phyloP scores from a whole-genome alignment of 1,140 invertebrate species.

The Diorhabda elongata region DNA sequence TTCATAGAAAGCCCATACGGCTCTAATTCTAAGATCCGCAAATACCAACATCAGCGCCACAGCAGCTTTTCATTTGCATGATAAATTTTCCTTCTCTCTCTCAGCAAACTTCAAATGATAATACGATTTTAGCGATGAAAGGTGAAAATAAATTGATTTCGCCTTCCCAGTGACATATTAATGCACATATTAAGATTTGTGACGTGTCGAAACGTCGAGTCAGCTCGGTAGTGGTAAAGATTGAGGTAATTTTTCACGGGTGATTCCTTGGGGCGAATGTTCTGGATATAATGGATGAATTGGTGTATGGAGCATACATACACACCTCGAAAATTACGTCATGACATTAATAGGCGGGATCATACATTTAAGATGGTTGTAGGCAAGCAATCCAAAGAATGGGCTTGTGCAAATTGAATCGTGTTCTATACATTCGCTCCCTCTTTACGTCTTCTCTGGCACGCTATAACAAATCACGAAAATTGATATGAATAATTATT shows the following conservation, averaged over 20 bases:
- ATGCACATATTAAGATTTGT: slow-evolving; percentile 46
- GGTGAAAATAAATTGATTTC: slow-evolving; percentile 47
- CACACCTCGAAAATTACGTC: slow-evolving; percentile 35
- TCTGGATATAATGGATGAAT: slow-evolving; percentile 34
- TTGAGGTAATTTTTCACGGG: slow-evolving; percentile 28
- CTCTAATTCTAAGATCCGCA: slow-evolving; percentile 23
- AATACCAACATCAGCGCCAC: slow-evolving; percentile 19
- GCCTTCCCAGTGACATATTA: slow-evolving; percentile 47
- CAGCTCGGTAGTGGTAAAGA: slow-evolving; percentile 30
- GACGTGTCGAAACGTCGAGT: slow-evolving; percentile 31
- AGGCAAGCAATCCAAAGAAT: slow-evolving; percentile 9
- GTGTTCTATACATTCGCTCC: neutral
- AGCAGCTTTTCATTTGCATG: slow-evolving; percentile 43
- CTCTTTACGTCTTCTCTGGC: neutral
- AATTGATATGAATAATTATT: neutral
- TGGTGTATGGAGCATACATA: slow-evolving; percentile 26
- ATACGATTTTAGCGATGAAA: slow-evolving; percentile 43
- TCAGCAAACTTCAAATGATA: slow-evolving; percentile 40
- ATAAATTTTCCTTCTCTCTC: slow-evolving; percentile 38
- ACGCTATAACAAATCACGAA: neutral
- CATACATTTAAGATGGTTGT: slow-evolving; percentile 30
- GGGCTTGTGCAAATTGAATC: slow-evolving; percentile 4
- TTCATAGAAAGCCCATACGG: slow-evolving; percentile 21
- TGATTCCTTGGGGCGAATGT: slow-evolving; percentile 26
- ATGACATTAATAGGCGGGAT: slow-evolving; percentile 37